Base-by-base conservation (phyloP, 2,888 invertebrate species). In the Athalia rosae region DNA sequence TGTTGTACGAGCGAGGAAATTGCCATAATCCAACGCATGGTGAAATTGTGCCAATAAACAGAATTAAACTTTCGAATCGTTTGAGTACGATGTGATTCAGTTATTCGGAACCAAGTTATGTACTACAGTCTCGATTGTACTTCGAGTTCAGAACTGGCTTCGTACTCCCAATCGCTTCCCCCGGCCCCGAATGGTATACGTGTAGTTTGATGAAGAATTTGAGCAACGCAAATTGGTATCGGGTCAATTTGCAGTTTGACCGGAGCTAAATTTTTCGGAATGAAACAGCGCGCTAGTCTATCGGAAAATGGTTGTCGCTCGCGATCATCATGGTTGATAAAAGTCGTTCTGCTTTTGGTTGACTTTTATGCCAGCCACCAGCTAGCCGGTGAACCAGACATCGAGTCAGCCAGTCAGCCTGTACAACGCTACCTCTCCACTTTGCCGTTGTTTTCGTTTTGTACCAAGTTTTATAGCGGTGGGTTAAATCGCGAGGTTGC, bases 401-500 rank as follows among this genome's bases (percentile, higher is more conserved):
- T 43, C 69, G 6, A 73, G 61, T 48, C 50, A 74, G 74, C 62
- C 74, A 74, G 47, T 50, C 74, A 48, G 61, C 61, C 73, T 61
- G 45, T 28, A 28, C 28, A 41, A 48, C 59, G 9, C 58, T 58
- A 58, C 58, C 58, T 48, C 66, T 69, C 69, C 11, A 66, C 78
- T 71, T 79, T 80, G 80, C 82, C 81, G 80, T 83, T 80, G 80
- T 81, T 83, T 83, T 85, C 85, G 84, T 86, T 86, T 87, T 86
- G 84, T 79, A 80, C 81, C 74, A 82, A 85, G 84, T 86, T 87
- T 87, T 85, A 84, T 84, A 83, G 85, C 82, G 82, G 76, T 58
- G 71, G 45, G 58, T 59, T 71, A 82, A 81, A 83, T 80, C 84
- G 87, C 86, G 86, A 85, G 84, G 86, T 87, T 87, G 87, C 86